Evolutionary conservation across 2,113 vertebrate species (phyloP).

Genomic region (Apus apus): DNA sequence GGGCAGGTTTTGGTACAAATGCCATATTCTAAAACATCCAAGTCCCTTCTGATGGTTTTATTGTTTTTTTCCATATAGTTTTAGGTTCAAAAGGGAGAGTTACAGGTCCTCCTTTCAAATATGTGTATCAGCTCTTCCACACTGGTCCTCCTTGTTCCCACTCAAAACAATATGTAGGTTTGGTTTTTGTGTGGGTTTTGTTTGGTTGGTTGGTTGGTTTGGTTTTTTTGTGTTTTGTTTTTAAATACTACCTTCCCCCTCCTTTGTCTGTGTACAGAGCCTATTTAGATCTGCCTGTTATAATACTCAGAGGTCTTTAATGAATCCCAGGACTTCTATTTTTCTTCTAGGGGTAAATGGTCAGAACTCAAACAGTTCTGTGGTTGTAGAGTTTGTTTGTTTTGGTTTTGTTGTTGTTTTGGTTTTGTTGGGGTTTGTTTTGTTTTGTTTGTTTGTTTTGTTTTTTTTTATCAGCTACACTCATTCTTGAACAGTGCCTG

Average conservation of each 20-base stretch:
- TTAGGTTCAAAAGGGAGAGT: neutral
- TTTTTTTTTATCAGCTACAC: neutral
- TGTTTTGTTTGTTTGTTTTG: neutral
- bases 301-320: neutral
- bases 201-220: no score
- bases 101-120: neutral
- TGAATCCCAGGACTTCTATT: neutral
- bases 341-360: neutral
- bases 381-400: neutral
- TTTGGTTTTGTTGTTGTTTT: neutral
- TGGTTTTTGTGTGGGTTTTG: neutral
- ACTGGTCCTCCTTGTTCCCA: neutral
- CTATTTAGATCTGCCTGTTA: neutral
- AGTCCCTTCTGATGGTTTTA: neutral
- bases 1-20: neutral
- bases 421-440: neutral
- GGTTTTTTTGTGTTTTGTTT: no score
- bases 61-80: neutral
- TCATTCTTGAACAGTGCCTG: neutral
- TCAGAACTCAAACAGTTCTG: neutral
- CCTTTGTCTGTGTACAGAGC: neutral
- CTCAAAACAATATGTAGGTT: neutral
- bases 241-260: no score
- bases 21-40: accelerated
- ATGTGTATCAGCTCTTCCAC: neutral